These are phyloP conservation scores for Drosophila testacea DNA, from an alignment of 2,888 invertebrate species.

Conservation along the genomic window DNA sequence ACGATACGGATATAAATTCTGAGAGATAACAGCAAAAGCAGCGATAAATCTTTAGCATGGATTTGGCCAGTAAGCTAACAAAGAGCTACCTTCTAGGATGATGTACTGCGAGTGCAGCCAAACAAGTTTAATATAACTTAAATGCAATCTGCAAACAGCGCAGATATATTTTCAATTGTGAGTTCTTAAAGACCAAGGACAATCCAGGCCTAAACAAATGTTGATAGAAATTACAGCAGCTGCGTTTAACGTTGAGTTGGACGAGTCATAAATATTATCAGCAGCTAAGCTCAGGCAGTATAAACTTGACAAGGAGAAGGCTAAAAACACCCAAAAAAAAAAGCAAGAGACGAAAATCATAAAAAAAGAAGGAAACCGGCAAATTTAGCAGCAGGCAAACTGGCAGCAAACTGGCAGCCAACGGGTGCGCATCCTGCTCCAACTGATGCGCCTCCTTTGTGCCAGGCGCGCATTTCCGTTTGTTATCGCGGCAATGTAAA, in stretches of 20 bases:
- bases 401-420: slow-evolving; percentile 53
- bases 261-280: slow-evolving; percentile 72
- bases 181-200: slow-evolving; percentile 27
- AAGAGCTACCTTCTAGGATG: slow-evolving; percentile 54
- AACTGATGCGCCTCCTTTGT: slow-evolving; percentile 41
- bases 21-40: slow-evolving; percentile 39
- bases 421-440: slow-evolving; percentile 58
- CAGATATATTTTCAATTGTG: slow-evolving; percentile 9
- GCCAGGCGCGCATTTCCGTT: slow-evolving; percentile 73
- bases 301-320: slow-evolving; percentile 38
- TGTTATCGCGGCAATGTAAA: slow-evolving; percentile 78
- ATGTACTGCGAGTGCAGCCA: slow-evolving; percentile 43
- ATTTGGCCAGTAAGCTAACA: slow-evolving; percentile 70
- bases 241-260: slow-evolving; percentile 20
- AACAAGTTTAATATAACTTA: slow-evolving; percentile 48
- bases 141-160: slow-evolving; percentile 29
- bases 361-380: slow-evolving; percentile 43
- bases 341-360: slow-evolving; percentile 25
- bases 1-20: slow-evolving; percentile 67
- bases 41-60: slow-evolving; percentile 75
- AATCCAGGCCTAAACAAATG: slow-evolving; percentile 14
- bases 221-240: slow-evolving; percentile 25
- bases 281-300: slow-evolving; percentile 29
- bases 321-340: slow-evolving; percentile 11
- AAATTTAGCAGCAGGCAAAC: slow-evolving; percentile 72